Evolutionary conservation across 37 sponge, comb jelly and placozoan genomes (phyloP).

Genomic region (Bolinopsis microptera): DNA sequence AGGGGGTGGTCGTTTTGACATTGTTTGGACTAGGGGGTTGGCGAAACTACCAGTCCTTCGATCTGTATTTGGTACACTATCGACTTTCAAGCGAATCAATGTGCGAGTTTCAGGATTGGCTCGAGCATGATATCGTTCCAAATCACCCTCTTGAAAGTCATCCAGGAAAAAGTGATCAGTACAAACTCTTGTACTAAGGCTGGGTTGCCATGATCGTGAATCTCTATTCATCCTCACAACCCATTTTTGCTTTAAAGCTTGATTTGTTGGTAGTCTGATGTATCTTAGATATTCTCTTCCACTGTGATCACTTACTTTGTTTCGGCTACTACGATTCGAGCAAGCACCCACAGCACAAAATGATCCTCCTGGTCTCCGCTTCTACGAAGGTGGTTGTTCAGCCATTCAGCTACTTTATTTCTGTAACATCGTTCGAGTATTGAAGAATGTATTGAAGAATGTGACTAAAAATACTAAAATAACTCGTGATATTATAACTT

Average conservation of each 20-base stretch:
- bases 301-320: neutral
- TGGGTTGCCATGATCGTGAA: neutral
- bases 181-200: neutral
- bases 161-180: neutral
- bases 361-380: neutral
- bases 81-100: neutral
- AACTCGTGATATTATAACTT: no score
- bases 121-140: neutral
- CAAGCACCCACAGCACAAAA: neutral
- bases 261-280: neutral
- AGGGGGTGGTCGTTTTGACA: neutral
- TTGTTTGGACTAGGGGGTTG: neutral
- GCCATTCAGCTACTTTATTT: no score
- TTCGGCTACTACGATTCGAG: neutral
- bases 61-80: neutral
- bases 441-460: no score
- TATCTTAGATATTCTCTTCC: neutral
- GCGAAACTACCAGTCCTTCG: neutral
- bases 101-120: neutral
- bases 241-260: neutral
- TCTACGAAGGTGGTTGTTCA: neutral
- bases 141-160: neutral
- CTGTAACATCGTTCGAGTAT: no score
- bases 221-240: neutral
- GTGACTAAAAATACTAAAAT: no score